Evolutionary conservation across 2,797 vertebrate species (phyloP), one percentile per base, ranked within the genome.

Genomic region (Pseudochaenichthys georgianus): DNA sequence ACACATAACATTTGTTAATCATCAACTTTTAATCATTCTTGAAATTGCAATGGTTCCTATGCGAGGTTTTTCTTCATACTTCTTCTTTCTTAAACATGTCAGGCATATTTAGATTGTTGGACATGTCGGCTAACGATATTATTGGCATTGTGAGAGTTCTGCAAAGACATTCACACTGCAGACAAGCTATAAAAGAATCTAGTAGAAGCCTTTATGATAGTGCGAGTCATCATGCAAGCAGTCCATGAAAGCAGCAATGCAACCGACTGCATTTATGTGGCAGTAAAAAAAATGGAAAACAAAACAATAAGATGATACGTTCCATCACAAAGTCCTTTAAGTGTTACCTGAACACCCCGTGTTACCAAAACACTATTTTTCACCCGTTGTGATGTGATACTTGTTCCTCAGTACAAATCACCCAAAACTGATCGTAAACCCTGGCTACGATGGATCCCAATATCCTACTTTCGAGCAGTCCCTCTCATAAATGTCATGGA

Each of bases 211-310:
- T 61, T 58, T 28, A 2, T 77, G 77, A 89, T 83, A 34, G 76
- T 17, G 68, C 75, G 76, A 79, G 87, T 87, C 85, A 87, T 89
- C 86, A 84, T 79, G 81, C 72, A 90, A 85, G 71, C 45, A 65
- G 81, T 61, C 81, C 81, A 80, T 83, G 82, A 84, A 84, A 84
- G 78, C 3, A 80, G 54, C 47, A 70, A 77, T 89, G 42, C 75
- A 13, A 64, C 43, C 15, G 86, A 66, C 55, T 48, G 69, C 70
- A 51, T 83, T 82, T 43, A 80, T 91, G 60, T 79, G 73, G 64
- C 81, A 63, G 73, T 65, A 70, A 76, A 83, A 59, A 66, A 77
- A 87, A 77, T 11, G 38, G 80, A 70, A 83, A 60, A 77, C 70
- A 38, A 74, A 76, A 79, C 74, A 83, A 77, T 64, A 78, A 70